Evolutionary conservation across 2,797 vertebrate genomes (phyloP), one percentile per base, ranked within the genome.

Genomic region (Chaunax sp.): DNA sequence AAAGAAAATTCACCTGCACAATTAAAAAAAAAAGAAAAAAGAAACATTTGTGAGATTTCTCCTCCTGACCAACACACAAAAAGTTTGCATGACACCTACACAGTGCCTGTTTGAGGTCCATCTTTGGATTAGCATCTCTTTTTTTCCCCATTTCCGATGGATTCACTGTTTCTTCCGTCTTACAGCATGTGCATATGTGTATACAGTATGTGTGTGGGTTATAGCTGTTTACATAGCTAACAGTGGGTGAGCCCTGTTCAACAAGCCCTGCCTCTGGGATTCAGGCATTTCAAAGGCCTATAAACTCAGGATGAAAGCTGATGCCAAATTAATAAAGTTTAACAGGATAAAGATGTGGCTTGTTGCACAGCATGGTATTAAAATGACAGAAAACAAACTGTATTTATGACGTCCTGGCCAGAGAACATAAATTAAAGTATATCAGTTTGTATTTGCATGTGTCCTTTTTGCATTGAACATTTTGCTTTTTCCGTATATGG

Each of bases 311-410:
- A 91, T 89, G 70, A 91, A 91, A 85, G 83, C 72, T 82, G 52
- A 70, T 70, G 85, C 85, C 87, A 91, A 92, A 92, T 91, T 87
- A 91, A 92, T 88, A 89, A 90, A 88, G 52, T 71, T 77, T 85
- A 89, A 91, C 68, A 71, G 75, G 72, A 85, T 89, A 88, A 90
- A 91, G 62, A 81, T 90, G 88, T 79, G 77, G 69, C 79, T 82
- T 56, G 58, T 89, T 88, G 68, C 68, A 60, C 69, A 73, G 77
- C 66, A 44, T 57, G 71, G 51, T 64, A 70, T 78, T 81, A 64
- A 84, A 83, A 80, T 77, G 58, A 86, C 74, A 82, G 33, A 75
- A 66, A 84, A 78, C 56, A 57, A 75, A 77, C 60, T 67, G 28
- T 60, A 38, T 86, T 90, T 84, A 83, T 25, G 59, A 77, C 72